Evolutionary conservation across 2,797 vertebrate species (phyloP).

Genomic region (Kryptolebias ocellatus): DNA sequence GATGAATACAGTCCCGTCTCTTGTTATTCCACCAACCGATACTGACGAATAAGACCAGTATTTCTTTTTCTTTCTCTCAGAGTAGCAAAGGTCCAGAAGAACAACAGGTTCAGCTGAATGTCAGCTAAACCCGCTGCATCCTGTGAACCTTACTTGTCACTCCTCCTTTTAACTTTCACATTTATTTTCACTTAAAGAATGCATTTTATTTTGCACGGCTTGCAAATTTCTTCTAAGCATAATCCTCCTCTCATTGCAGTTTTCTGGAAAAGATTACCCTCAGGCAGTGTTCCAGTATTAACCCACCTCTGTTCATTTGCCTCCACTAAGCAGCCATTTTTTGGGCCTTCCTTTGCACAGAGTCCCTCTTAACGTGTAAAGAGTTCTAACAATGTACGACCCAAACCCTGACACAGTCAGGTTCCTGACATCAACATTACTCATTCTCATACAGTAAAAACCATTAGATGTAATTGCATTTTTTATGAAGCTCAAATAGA

Average conservation of each 20-base stretch:
- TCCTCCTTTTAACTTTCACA: conserved; percentile 21
- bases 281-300: conserved; percentile 35
- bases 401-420: conserved; percentile 39
- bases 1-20: conserved; percentile 59
- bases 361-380: conserved; percentile 13
- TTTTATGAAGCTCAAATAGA: conserved; percentile 64
- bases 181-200: conserved; percentile 24
- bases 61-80: conserved; percentile 49
- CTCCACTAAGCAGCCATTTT: conserved; percentile 41
- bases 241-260: conserved; percentile 22
- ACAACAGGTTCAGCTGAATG: conserved; percentile 23
- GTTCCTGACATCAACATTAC: conserved; percentile 30
- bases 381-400: conserved; percentile 22
- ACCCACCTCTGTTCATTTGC: conserved; percentile 26
- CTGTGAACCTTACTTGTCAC: conserved; percentile 17
- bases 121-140: conserved; percentile 8
- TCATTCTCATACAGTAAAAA: conserved; percentile 46
- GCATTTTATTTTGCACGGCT: conserved; percentile 23
- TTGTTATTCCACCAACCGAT: conserved; percentile 46
- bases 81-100: conserved; percentile 44
- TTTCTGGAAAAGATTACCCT: conserved; percentile 31
- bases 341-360: conserved; percentile 14
- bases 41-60: conserved; percentile 36
- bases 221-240: conserved; percentile 22
- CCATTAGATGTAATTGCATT: conserved; percentile 62